Conservation (phyloP, 2,888 invertebrate genomes). For the Phasia obesa region DNA sequence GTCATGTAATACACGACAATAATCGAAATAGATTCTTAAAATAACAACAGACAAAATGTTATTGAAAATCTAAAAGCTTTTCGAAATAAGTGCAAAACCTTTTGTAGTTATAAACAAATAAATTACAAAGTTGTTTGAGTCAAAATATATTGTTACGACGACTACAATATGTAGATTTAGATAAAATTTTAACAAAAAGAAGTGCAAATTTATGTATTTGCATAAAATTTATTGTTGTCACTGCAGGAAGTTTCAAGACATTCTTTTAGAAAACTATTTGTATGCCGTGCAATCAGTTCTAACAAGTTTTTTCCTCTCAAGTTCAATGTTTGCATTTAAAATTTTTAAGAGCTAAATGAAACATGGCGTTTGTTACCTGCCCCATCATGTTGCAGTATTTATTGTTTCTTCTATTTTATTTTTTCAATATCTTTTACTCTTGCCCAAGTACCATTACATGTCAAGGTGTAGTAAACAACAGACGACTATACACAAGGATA, state of each 20-base stretch:
- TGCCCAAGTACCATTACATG: conserved; percentile 31
- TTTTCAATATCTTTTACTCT: background rate
- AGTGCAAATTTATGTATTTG: background rate
- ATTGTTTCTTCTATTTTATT: conserved; percentile 10
- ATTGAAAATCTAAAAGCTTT: too few species aligned
- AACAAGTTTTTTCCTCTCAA: too few species aligned
- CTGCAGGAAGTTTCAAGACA: background rate
- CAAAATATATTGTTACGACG: background rate
- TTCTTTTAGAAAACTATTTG: background rate
- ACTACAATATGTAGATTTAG: conserved; percentile 3
- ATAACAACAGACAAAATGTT: too few species aligned
- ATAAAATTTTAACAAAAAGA: conserved; percentile 11
- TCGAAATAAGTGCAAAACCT: background rate
- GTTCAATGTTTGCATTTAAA: conserved; percentile 14
- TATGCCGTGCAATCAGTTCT: too few species aligned
- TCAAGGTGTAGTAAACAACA: conserved; percentile 25
- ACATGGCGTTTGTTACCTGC: background rate
- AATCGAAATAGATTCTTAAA: too few species aligned
- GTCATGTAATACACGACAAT: too few species aligned
- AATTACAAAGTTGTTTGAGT: conserved; percentile 9
- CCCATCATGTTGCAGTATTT: conserved; percentile 14
- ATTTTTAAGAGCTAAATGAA: background rate
- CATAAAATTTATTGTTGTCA: background rate
- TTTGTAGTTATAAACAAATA: background rate
- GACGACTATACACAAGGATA: conserved; percentile 37